Evolutionary conservation across 2,888 invertebrate species (phyloP), one percentile per base, ranked within the genome.

Genomic region (Luffia ferchaultella): DNA sequence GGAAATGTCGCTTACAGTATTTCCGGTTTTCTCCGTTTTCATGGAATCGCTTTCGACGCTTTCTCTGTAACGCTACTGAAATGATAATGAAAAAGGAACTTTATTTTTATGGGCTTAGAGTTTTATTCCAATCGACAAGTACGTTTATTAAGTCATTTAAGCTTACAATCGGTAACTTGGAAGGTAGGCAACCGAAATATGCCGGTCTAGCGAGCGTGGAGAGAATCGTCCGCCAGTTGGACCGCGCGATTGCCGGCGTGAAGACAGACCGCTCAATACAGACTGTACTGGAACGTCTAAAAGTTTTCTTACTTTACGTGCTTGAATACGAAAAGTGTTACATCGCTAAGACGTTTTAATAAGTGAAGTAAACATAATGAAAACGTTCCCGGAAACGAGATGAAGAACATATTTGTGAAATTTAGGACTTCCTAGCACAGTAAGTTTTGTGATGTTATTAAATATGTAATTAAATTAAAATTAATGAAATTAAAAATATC

Each of bases 171-270:
- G 16, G 70, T 79, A 82, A 79, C 76, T 80, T 76, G 69, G 70
- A 73, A 77, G 68, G 75, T 73, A 75, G 75, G 72, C 68, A 65
- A 76, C 70, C 65, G 67, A 72, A 73, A 73, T 66, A 69, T 73
- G 73, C 70, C 70, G 71, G 67, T 68, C 65, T n/a, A n/a, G n/a
- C 67, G 67, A 60, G 63, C 62, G 67, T 65, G 70, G 68, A 66
- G 66, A 67, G 68, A n/a, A n/a, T n/a, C n/a, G n/a, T n/a, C 64
- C 62, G 76, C 76, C 73, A 83, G 82, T 83, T 66, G 73, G 69
- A 60, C 70, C 74, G 76, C 79, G 80, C 70, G 68, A 66, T 72
- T 73, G 68, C 64, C 64, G 64, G 70, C 70, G 77, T 66, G 68
- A 60, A 67, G 70, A 68, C 70, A 64, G 58, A 58, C n/a, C 60